These are phyloP conservation scores for Cydia strobilella DNA, from an alignment of 1,140 invertebrate genomes.

Conservation along the genomic window DNA sequence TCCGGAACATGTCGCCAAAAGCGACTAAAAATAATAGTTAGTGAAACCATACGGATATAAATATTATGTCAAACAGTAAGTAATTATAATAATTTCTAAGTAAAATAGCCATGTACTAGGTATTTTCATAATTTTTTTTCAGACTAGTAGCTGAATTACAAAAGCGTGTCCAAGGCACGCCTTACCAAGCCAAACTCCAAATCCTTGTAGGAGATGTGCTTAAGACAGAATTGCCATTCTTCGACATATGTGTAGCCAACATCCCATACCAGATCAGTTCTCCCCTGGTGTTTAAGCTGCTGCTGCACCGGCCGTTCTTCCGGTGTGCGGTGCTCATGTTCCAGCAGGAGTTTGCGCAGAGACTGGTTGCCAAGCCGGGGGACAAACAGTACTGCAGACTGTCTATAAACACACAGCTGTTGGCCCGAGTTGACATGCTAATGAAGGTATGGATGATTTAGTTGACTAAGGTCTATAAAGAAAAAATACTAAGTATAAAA, in stretches of 20 bases:
- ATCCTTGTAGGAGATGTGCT: slow-evolving; percentile 97
- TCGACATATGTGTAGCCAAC: slow-evolving; percentile 99
- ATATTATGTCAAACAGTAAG: too few species aligned
- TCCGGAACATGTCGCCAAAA: too few species aligned
- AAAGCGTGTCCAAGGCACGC: slow-evolving; percentile 96
- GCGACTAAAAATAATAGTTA: too few species aligned
- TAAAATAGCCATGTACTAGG: neutral
- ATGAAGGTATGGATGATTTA: slow-evolving; percentile 96
- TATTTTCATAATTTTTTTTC: slow-evolving; percentile 43
- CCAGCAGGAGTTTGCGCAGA: slow-evolving; percentile 98
- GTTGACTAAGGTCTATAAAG: too few species aligned
- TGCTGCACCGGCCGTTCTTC: slow-evolving; percentile 93
- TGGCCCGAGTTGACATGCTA: slow-evolving; percentile 96
- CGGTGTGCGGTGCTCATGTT: slow-evolving; percentile 99
- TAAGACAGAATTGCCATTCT: slow-evolving; percentile 97
- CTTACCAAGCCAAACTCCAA: slow-evolving; percentile 93
- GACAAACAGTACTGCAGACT: slow-evolving; percentile 98
- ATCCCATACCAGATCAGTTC: slow-evolving; percentile 99
- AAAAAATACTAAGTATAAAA: too few species aligned
- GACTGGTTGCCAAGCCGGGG: slow-evolving; percentile 97
- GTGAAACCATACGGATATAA: too few species aligned
- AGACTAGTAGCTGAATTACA: slow-evolving; percentile 98
- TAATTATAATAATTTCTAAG: neutral
- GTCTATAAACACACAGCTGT: slow-evolving; percentile 97
- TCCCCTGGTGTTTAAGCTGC: slow-evolving; percentile 97